A percentile compares a stretch with the other conserved stretches of the same genome.
phyloP scores from a whole-genome alignment of 2,797 vertebrate species.

The Carapus acus region DNA sequence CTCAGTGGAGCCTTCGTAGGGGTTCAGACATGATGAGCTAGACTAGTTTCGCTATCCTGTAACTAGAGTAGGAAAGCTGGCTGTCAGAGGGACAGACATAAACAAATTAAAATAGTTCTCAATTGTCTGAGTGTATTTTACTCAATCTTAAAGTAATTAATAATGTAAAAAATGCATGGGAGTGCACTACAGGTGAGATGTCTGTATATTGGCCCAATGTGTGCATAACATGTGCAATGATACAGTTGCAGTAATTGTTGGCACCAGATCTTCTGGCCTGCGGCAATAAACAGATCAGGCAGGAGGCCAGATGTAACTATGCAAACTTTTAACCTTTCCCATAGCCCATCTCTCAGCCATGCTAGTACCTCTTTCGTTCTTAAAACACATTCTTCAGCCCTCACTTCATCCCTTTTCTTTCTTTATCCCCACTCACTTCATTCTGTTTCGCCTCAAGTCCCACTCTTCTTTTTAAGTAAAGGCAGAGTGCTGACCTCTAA shows the following conservation, averaged over 20 bases:
- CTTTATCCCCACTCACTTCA: constrained; percentile 59
- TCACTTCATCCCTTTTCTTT: constrained; percentile 58
- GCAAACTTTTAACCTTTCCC: constrained; percentile 80
- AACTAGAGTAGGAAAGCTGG: too few species aligned
- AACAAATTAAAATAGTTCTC: too few species aligned
- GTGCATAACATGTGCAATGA: constrained; percentile 41
- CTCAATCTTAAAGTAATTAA: too few species aligned
- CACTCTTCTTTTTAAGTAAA: constrained; percentile 73
- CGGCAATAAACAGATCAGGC: constrained; percentile 79
- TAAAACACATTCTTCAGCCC: constrained; percentile 67
- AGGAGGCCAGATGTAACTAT: constrained; percentile 76
- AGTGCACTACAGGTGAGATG: constrained; percentile 43
- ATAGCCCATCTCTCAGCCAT: constrained; percentile 70
- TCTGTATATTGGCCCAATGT: constrained; percentile 39
- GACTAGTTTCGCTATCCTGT: too few species aligned
- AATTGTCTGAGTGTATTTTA: too few species aligned
- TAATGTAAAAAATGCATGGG: too few species aligned
- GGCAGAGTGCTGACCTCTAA: constrained; percentile 78
- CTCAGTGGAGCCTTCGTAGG: constrained; percentile 47
- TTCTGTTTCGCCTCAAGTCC: constrained; percentile 55
- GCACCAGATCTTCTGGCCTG: constrained; percentile 74
- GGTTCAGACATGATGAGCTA: constrained; percentile 13
- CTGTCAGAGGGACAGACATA: too few species aligned
- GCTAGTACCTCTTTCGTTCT: constrained; percentile 70
- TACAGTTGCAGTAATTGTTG: constrained; percentile 80